Evolutionary conservation across 2,888 invertebrate genomes (phyloP).

Genomic region (Schrankia costaestrigalis): DNA sequence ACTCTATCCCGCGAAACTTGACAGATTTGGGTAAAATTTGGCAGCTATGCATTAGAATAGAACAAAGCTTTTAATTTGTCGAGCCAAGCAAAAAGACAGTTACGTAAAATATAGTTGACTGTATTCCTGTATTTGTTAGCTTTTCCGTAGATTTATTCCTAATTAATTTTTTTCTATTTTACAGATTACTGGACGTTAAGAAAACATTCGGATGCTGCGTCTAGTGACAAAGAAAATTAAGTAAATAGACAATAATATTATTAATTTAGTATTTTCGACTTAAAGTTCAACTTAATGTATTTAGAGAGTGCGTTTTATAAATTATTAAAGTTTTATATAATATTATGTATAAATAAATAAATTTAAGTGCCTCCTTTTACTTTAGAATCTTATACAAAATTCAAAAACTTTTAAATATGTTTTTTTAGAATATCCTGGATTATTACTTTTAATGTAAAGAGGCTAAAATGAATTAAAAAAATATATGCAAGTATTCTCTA

Average conservation of each 20-base stretch:
- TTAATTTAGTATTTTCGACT: conserved; percentile 16
- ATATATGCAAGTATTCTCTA: too few relatives aligned
- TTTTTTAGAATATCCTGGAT: too few relatives aligned
- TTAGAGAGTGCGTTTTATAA: conserved; percentile 29
- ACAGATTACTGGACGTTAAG: conserved; percentile 79
- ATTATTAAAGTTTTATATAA: conserved; percentile 37
- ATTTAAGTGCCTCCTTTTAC: conserved; percentile 25
- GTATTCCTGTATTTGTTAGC: neutral
- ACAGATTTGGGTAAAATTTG: too few relatives aligned
- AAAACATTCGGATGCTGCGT: conserved; percentile 65
- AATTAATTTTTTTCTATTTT: conserved; percentile 42
- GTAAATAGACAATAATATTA: too few relatives aligned
- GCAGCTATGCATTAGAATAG: too few relatives aligned
- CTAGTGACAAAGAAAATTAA: conserved; percentile 75
- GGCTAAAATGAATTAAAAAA: too few relatives aligned
- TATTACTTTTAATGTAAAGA: too few relatives aligned
- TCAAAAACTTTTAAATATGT: too few relatives aligned
- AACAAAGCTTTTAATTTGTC: too few relatives aligned
- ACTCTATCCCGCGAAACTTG: too few relatives aligned
- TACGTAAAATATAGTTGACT: too few relatives aligned
- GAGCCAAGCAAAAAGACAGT: too few relatives aligned
- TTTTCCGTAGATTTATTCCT: neutral
- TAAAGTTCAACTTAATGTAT: conserved; percentile 27
- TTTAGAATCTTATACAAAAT: conserved; percentile 9
- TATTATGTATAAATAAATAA: conserved; percentile 35